These are phyloP conservation scores for Larimichthys crocea DNA, from an alignment of 2,113 vertebrate species.

Conservation along the genomic window DNA sequence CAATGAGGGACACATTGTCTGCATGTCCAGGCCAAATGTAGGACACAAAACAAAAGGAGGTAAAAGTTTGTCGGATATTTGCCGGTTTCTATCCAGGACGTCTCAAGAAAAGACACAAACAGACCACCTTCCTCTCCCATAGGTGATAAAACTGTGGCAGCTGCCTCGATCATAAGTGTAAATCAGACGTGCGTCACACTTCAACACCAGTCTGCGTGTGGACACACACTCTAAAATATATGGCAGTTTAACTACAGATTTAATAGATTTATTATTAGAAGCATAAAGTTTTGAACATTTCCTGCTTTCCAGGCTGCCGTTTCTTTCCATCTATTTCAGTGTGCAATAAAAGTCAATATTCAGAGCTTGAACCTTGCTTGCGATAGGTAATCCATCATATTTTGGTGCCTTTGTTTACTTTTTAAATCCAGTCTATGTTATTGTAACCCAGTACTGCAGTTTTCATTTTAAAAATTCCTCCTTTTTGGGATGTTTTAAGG, in stretches of 20 bases:
- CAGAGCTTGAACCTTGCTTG: neutral
- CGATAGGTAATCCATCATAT: neutral
- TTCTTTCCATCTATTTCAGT: neutral
- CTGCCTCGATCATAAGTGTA: conserved; percentile 60
- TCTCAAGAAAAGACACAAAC: conserved; percentile 25
- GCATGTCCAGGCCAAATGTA: conserved; percentile 23
- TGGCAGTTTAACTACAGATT: neutral
- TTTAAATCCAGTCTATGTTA: neutral
- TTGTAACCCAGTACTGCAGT: neutral
- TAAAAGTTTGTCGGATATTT: neutral
- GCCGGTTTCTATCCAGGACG: neutral
- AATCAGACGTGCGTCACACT: conserved; percentile 24
- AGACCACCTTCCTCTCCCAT: conserved; percentile 11
- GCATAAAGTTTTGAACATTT: neutral
- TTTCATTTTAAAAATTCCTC: neutral
- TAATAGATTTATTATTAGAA: conserved; percentile 6
- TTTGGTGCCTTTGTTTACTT: neutral
- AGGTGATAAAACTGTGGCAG: conserved; percentile 44
- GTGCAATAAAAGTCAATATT: neutral
- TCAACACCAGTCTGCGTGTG: neutral
- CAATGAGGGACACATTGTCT: conserved; percentile 45
- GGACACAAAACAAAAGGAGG: neutral
- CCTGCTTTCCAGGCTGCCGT: neutral
- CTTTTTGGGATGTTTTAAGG: neutral
- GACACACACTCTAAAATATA: neutral